Evolutionary conservation across 2,797 vertebrate species (phyloP), one percentile per base, ranked within the genome.

Genomic region (Liparis tanakae): DNA sequence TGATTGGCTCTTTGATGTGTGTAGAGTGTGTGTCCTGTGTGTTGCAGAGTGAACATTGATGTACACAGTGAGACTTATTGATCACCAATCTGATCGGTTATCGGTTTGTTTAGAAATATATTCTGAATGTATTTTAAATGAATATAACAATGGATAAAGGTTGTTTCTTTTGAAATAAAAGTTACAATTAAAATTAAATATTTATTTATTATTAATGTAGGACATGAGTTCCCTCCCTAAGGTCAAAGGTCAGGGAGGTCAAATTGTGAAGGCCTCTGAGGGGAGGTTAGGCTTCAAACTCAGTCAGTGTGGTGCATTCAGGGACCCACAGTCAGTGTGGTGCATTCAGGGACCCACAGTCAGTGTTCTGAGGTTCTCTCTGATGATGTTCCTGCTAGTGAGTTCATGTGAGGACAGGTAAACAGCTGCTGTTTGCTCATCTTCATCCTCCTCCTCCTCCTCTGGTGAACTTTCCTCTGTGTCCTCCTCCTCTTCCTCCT

Each of bases 391-490:
- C 25, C 25, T 30, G 25, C 2, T 30, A 2, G 25, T 39, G 37
- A 39, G 37, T 8, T 39, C 6, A 25, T 5, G 22, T 25, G 10
- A 14, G 46, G n/a, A 22, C 51, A 14, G 50, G 22, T 53, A 6
- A 36, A 66, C 50, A 57, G 43, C 22, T 14, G 12, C 13, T 69
- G 66, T 69, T 41, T 58, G 51, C 15, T 39, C 37, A 2, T 39
- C 37, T 13, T 55, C 1, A 12, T 72, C 51, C 22, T 17, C 0
- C 25, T 30, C n/a, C n/a, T n/a, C 25, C 25, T 30, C 25, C 25
- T 30, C 25, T 30, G 25, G 30, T 10, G 80, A 59, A 75, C 53
- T 79, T 66, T 72, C 3, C 51, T 2, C 1, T 0, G 5, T 76
- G 61, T 30, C n/a, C n/a, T n/a, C 25, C 25, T 30, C 25, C 25